A percentile compares a stretch with the other conserved stretches of the same genome.
Evolutionary conservation across 2,888 invertebrate species (phyloP).

Genomic region (Tachystola acroxantha): DNA sequence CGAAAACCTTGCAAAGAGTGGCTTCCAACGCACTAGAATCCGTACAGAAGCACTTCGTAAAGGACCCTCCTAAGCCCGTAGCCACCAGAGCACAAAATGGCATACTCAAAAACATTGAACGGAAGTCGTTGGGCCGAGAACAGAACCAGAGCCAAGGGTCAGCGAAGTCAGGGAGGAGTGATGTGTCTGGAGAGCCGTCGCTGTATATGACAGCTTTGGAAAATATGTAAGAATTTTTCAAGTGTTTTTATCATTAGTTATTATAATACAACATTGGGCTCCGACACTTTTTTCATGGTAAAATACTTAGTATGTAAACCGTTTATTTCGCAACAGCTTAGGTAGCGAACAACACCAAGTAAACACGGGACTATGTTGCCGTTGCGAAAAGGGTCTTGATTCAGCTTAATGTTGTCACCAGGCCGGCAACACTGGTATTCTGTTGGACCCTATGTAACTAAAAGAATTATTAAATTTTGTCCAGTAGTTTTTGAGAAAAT

Average conservation of each 20-base stretch:
- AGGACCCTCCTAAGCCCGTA: conserved; percentile 51
- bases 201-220: conserved; percentile 88
- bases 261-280: too few relatives aligned
- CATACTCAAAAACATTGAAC: conserved; percentile 63
- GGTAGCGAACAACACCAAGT: too few relatives aligned
- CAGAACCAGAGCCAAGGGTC: conserved; percentile 56
- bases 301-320: too few relatives aligned
- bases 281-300: too few relatives aligned
- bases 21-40: conserved; percentile 58
- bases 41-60: conserved; percentile 60
- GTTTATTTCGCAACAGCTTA: too few relatives aligned
- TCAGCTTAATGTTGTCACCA: too few relatives aligned
- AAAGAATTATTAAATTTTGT: too few relatives aligned
- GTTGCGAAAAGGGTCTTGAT: too few relatives aligned
- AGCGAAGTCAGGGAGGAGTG: conserved; percentile 74
- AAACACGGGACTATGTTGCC: too few relatives aligned
- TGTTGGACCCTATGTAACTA: too few relatives aligned
- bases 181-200: conserved; percentile 86
- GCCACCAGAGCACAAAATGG: conserved; percentile 58
- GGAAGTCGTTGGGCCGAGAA: conserved; percentile 37
- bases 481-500: too few relatives aligned
- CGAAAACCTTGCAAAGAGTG: conserved; percentile 60
- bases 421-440: too few relatives aligned
- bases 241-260: not conserved
- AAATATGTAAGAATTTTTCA: conserved; percentile 78